phyloP scores from a whole-genome alignment of 2,888 invertebrate genomes.

The Chrysolina americana region DNA sequence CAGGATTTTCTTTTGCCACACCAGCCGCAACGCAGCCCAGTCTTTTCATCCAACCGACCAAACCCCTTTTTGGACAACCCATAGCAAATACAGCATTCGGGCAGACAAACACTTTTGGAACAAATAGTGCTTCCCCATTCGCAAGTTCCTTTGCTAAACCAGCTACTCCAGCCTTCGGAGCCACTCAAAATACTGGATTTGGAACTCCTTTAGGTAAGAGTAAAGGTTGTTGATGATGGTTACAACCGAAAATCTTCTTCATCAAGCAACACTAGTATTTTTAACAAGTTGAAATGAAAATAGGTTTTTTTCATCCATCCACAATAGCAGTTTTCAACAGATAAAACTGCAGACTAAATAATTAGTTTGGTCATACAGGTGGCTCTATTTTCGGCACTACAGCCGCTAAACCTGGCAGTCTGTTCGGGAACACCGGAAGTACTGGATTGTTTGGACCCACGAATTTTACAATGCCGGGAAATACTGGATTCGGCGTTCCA shows the following conservation, averaged over 20 bases:
- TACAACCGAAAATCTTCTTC: no score
- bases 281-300: no score
- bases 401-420: slow-evolving; percentile 69
- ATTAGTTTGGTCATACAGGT: slow-evolving; percentile 24
- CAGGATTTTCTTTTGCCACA: slow-evolving; percentile 63
- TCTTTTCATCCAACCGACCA: slow-evolving; percentile 55
- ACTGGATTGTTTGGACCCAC: slow-evolving; percentile 51
- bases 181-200: slow-evolving; percentile 51
- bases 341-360: not conserved
- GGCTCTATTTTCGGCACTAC: slow-evolving; percentile 70
- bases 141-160: slow-evolving; percentile 62
- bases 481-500: slow-evolving; percentile 67
- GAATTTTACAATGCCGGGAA: slow-evolving; percentile 46
- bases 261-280: not conserved
- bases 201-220: slow-evolving; percentile 49
- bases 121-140: slow-evolving; percentile 51
- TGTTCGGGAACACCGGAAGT: slow-evolving; percentile 71
- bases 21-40: slow-evolving; percentile 57
- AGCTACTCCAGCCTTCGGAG: slow-evolving; percentile 63
- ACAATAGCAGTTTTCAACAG: no score
- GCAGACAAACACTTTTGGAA: slow-evolving; percentile 51
- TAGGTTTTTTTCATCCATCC: no score
- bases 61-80: slow-evolving; percentile 61
- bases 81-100: slow-evolving; percentile 52
- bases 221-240: not conserved